Conservation (phyloP, 2,797 vertebrate species). For the Coreius guichenoti region DNA sequence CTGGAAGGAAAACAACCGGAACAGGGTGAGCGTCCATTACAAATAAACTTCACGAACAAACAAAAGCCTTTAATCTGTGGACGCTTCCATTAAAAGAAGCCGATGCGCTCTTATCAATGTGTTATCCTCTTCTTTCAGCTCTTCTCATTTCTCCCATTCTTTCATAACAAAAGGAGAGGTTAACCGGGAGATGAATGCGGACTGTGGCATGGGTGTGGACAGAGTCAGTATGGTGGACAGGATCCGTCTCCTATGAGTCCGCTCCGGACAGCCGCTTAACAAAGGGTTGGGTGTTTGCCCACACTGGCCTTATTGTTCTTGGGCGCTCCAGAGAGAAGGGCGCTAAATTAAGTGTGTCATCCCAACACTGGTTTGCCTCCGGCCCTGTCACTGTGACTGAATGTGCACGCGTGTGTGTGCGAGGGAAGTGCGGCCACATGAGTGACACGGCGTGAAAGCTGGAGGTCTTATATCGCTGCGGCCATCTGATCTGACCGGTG, state of each 20-base stretch:
- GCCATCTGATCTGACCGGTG: conserved; percentile 81
- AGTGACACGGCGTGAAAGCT: conserved; percentile 65
- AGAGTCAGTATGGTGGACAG: conserved; percentile 60
- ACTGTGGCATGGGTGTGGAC: conserved; percentile 29
- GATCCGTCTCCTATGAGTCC: conserved; percentile 54
- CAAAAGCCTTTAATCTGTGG: conserved; percentile 48
- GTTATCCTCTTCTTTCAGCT: conserved; percentile 54
- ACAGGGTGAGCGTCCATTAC: not conserved
- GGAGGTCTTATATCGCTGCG: conserved; percentile 73
- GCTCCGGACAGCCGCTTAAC: conserved; percentile 54
- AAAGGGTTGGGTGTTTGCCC: conserved; percentile 54
- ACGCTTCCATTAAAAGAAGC: conserved; percentile 52
- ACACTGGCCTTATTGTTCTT: conserved; percentile 70
- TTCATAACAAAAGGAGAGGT: conserved; percentile 52
- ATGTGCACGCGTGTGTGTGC: conserved; percentile 58
- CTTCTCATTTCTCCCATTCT: conserved; percentile 52
- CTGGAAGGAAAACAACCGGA: not conserved
- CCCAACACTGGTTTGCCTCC: conserved; percentile 53
- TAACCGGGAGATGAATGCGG: conserved; percentile 54
- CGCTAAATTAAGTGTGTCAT: conserved; percentile 75
- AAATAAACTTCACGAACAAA: conserved; percentile 36
- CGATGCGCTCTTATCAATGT: conserved; percentile 69
- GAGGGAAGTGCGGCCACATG: conserved; percentile 26
- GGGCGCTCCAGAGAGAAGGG: conserved; percentile 54
- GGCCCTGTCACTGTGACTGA: conserved; percentile 80